Evolutionary conservation across 2,797 vertebrate species (phyloP).

Genomic region (Anomalospiza imberbis): DNA sequence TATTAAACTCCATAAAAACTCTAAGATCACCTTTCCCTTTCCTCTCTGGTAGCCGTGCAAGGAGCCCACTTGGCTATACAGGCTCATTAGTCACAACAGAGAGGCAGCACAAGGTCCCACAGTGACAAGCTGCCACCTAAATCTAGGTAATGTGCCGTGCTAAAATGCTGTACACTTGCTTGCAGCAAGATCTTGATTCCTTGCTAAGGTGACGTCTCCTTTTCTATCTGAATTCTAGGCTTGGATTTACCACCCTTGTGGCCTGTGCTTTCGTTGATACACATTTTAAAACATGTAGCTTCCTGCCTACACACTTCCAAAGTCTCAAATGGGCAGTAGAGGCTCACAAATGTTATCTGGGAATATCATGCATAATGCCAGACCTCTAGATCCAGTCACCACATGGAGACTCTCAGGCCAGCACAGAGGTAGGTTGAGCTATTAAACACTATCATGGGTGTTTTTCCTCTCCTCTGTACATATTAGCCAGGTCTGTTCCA

Average conservation of each 20-base stretch:
- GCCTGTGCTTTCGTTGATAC: background rate
- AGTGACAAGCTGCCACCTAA: conserved; percentile 46
- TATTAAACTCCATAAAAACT: conserved; percentile 18
- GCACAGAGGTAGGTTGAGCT: background rate
- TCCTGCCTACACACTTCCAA: background rate
- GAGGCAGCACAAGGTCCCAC: conserved; percentile 19
- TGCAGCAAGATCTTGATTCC: background rate
- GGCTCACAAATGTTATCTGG: background rate
- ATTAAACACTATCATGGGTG: background rate
- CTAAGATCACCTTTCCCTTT: conserved; percentile 1
- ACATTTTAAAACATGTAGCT: background rate
- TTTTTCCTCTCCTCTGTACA: background rate
- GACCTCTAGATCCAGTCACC: background rate
- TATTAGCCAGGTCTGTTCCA: background rate
- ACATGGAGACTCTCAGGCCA: background rate
- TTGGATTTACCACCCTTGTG: background rate
- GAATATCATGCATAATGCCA: background rate
- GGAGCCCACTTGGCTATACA: background rate
- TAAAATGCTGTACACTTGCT: background rate
- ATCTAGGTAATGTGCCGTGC: background rate
- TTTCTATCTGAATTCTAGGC: background rate
- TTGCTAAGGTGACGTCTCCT: background rate
- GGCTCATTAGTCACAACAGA: conserved; percentile 35
- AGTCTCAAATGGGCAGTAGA: background rate
- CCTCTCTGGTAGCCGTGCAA: background rate